These are phyloP conservation scores for Micromys minutus DNA, from an alignment of 2,113 vertebrate species.

Conservation along the genomic window DNA sequence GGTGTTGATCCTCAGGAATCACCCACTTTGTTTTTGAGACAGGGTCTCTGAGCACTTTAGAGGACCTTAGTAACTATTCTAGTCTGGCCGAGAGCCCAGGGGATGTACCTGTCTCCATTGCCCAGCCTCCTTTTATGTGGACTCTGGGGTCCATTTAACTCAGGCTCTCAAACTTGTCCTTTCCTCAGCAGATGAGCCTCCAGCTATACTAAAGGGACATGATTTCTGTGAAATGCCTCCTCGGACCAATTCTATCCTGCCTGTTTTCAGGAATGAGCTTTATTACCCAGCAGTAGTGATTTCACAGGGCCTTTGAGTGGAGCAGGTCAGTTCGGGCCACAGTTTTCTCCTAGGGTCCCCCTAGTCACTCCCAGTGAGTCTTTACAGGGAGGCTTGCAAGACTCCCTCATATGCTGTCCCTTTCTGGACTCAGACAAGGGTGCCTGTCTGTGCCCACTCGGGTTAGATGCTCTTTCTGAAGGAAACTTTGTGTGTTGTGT, in stretches of 20 bases:
- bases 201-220: not conserved
- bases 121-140: not conserved
- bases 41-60: not conserved
- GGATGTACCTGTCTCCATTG: not conserved
- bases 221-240: not conserved
- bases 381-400: rapidly evolving
- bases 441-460: not conserved
- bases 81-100: not conserved
- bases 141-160: not conserved
- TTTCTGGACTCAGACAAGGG: not conserved
- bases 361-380: rapidly evolving
- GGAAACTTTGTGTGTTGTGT: not conserved
- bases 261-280: not conserved
- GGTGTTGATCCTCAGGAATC: not conserved
- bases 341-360: not conserved
- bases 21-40: not conserved
- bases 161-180: too few species aligned
- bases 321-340: rapidly evolving
- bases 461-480: not conserved
- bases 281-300: too few species aligned
- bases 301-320: rapidly evolving
- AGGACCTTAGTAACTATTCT: too few species aligned
- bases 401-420: rapidly evolving
- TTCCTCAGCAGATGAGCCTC: not conserved
- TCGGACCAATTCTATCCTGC: not conserved